Evolutionary conservation across 2,113 vertebrate species (phyloP).

Genomic region (Manacus vitellinus): DNA sequence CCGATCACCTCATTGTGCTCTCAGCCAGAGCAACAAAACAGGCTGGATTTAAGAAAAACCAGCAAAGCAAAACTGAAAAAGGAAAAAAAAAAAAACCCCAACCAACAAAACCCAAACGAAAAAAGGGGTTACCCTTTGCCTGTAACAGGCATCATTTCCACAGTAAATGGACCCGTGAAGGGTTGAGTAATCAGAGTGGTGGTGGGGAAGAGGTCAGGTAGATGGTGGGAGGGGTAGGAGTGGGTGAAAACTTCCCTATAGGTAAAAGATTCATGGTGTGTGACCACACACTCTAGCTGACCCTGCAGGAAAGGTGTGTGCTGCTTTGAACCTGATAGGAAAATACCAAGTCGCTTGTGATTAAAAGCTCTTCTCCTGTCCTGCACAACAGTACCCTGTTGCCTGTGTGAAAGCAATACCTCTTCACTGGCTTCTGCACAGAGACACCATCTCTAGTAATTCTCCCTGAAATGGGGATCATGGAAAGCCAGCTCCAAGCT

Average conservation of each 20-base stretch:
- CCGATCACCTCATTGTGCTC: rapidly evolving
- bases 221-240: neutral
- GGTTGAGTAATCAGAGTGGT: neutral
- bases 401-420: neutral
- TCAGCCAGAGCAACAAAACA: neutral
- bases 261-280: neutral
- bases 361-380: neutral
- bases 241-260: neutral
- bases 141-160: neutral
- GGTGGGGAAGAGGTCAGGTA: neutral
- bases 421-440: neutral
- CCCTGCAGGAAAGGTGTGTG: neutral
- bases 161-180: neutral
- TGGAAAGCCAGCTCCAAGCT: neutral
- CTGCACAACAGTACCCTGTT: neutral
- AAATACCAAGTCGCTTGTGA: neutral
- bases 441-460: neutral
- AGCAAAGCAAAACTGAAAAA: neutral
- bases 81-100: too few relatives aligned
- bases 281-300: neutral
- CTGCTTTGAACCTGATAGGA: neutral
- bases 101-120: neutral
- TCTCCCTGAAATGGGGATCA: neutral
- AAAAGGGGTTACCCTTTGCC: neutral
- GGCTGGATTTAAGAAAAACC: neutral